Evolutionary conservation across 2,113 vertebrate species (phyloP).

Genomic region (Melanotaenia duboulayi): DNA sequence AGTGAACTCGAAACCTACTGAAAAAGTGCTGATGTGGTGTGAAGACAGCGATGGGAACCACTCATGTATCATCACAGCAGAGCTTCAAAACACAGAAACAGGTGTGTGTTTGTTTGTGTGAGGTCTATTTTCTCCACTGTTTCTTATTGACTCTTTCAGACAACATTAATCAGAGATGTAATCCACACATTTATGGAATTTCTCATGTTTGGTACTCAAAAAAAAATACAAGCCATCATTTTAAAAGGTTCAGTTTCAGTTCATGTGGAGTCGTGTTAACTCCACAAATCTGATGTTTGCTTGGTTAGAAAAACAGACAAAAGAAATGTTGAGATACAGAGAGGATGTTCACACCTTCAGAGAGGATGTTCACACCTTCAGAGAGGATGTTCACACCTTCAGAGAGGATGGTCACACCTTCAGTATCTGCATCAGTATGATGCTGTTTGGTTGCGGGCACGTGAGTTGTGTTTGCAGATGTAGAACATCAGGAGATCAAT

Average conservation of each 20-base stretch:
- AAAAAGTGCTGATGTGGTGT: slow-evolving; percentile 36
- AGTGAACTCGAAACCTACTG: slow-evolving; percentile 36
- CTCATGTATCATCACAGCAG: slow-evolving; percentile 48
- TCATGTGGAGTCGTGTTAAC: too few relatives aligned
- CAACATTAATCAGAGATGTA: too few relatives aligned
- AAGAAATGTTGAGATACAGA: neutral
- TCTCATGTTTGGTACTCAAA: neutral
- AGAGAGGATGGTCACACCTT: too few relatives aligned
- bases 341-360: too few relatives aligned
- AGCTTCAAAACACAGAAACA: slow-evolving; percentile 19
- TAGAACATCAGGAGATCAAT: too few relatives aligned
- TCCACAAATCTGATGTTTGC: neutral
- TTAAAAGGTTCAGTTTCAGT: neutral
- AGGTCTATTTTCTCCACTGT: neutral
- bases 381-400: too few relatives aligned
- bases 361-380: too few relatives aligned
- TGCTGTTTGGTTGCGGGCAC: too few relatives aligned
- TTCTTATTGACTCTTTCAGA: neutral
- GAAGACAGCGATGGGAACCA: slow-evolving; percentile 1
- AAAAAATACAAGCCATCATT: neutral
- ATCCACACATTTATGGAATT: neutral
- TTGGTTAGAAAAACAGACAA: neutral
- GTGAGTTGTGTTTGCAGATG: too few relatives aligned
- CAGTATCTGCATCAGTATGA: too few relatives aligned
- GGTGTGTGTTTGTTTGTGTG: slow-evolving; percentile 4